phyloP scores from a whole-genome alignment of 2,888 invertebrate genomes.

The Pyralis farinalis region DNA sequence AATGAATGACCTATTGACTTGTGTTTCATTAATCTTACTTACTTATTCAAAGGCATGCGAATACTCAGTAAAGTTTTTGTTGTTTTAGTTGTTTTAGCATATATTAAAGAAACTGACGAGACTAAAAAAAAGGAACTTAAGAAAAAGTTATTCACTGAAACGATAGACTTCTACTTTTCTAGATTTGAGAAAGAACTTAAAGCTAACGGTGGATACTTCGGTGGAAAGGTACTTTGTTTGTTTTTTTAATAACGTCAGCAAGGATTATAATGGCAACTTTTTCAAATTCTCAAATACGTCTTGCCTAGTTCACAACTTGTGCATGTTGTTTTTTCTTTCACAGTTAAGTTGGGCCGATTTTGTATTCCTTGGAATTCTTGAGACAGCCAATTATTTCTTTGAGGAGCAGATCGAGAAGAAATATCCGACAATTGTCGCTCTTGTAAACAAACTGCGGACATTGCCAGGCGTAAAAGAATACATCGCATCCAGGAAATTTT shows the following conservation, averaged over 20 bases:
- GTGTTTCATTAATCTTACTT: too few relatives aligned
- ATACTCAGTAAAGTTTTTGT: neutral
- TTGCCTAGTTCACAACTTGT: too few relatives aligned
- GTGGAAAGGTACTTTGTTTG: constrained; percentile 55
- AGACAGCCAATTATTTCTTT: constrained; percentile 43
- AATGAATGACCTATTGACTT: too few relatives aligned
- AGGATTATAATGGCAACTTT: too few relatives aligned
- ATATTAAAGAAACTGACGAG: constrained; percentile 35
- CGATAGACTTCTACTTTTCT: constrained; percentile 48
- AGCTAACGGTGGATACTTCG: constrained; percentile 51
- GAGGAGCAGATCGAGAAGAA: constrained; percentile 42
- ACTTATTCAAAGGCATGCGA: too few relatives aligned
- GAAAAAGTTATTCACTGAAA: constrained; percentile 42
- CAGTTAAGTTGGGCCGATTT: constrained; percentile 68
- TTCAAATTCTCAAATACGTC: too few relatives aligned
- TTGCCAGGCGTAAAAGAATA: constrained; percentile 61
- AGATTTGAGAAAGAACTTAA: constrained; percentile 56
- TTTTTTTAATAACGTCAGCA: too few relatives aligned
- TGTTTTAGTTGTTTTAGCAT: constrained; percentile 41
- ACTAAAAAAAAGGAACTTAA: constrained; percentile 36
- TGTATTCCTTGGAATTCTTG: constrained; percentile 52
- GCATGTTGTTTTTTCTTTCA: constrained; percentile 20
- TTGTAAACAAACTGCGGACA: constrained; percentile 38
- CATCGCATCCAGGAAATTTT: constrained; percentile 33
- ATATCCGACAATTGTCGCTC: constrained; percentile 41